Base-by-base conservation (phyloP, 2,797 vertebrate species). In the Xenopus petersii region DNA sequence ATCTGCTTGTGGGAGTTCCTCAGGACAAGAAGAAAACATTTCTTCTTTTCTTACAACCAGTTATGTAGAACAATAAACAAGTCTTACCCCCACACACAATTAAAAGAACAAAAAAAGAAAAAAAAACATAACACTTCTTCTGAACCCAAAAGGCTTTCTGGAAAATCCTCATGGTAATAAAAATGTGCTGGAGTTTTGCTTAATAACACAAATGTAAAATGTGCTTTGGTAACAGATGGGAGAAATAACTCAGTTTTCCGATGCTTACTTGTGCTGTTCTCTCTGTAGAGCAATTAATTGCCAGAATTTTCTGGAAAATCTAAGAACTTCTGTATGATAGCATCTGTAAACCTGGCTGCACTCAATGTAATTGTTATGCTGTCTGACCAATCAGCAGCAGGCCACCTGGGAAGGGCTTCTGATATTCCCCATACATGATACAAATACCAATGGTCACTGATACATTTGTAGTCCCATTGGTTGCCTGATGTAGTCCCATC, bases 21-120 rank as follows among this genome's bases (percentile, higher is more conserved):
- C 16, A 30, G 24, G 63, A 73, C n/a, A 47, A 71, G 65, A 73
- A 78, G 47, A 64, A 71, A 78, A 73, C 69, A 67, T 67, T 16
- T 63, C 12, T 73, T 72, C 54, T 67, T 47, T 42, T 63, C 30
- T 59, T 24, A 36, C 42, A 65, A 26, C 9, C 74, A 79, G 70
- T 79, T 74, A 79, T 73, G 51, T 51, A 64, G 68, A 74, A 79
- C 76, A 74, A 79, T 74, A 79, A 74, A 79, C 76, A 79, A 79
- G 47, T 69, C 30, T 61, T 79, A 73, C 76, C 71, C 71, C 76
- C 76, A 70, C 75, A 69, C 55, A 78, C 71, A 78, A 78, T 69
- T 68, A 73, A 36, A 73, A 78, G 61, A 65, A 73, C 54, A 15
- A 15, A 12, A 64, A 72, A 68, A 48, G 49, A 55, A 71, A 66